Evolutionary conservation across 2,888 invertebrate genomes (phyloP).

Genomic region (Chloroclysta siterata): DNA sequence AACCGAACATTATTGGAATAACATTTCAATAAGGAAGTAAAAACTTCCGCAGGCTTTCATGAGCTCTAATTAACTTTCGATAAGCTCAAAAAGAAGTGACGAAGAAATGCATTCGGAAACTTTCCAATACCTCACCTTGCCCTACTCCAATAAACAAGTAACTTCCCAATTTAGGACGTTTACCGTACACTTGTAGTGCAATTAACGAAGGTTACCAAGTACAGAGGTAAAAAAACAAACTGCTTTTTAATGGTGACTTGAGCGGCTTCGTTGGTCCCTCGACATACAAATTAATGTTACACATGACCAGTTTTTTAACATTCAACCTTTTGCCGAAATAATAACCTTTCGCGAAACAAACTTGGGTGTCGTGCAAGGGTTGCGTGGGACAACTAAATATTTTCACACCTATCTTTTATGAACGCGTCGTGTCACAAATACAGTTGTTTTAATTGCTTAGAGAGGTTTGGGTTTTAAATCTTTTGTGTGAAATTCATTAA

Average conservation of each 20-base stretch:
- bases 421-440: slow-evolving; percentile 27
- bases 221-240: slow-evolving; percentile 25
- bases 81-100: slow-evolving; percentile 24
- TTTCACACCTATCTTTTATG: slow-evolving; percentile 47
- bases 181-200: slow-evolving; percentile 27
- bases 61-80: slow-evolving; percentile 18
- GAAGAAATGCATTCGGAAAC: slow-evolving; percentile 30
- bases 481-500: slow-evolving; percentile 38
- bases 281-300: slow-evolving; percentile 49
- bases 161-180: slow-evolving; percentile 36
- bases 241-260: slow-evolving; percentile 13
- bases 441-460: slow-evolving; percentile 46
- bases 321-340: slow-evolving; percentile 58
- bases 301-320: slow-evolving; percentile 55
- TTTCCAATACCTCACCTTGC: slow-evolving; percentile 43
- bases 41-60: slow-evolving; percentile 22
- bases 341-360: slow-evolving; percentile 58
- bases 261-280: slow-evolving; percentile 27
- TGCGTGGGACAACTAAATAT: slow-evolving; percentile 43
- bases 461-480: slow-evolving; percentile 47
- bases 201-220: slow-evolving; percentile 20
- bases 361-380: slow-evolving; percentile 50
- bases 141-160: slow-evolving; percentile 32
- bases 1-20: slow-evolving; percentile 8
- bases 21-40: slow-evolving; percentile 20